phyloP scores from a whole-genome alignment of 2,797 vertebrate species.

The Rhodeus uyekii region DNA sequence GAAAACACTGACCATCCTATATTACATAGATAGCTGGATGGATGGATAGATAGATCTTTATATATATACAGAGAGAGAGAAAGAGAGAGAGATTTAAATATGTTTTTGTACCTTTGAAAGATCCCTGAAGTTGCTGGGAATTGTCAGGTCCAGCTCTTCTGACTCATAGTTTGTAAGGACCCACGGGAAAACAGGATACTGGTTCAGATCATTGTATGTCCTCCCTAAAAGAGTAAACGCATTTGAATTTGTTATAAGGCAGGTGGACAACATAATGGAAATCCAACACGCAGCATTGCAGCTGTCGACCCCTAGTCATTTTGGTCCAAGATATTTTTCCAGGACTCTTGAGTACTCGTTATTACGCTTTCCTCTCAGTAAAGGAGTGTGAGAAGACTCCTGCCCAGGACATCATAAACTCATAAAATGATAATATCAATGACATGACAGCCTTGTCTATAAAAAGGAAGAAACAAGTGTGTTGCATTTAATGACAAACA shows the following conservation, averaged over 20 bases:
- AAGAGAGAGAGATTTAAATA: neutral
- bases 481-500: neutral
- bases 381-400: neutral
- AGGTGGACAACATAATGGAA: neutral
- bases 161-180: conserved; percentile 98
- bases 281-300: conserved; percentile 44
- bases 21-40: no score
- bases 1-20: neutral
- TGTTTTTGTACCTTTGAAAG: conserved; percentile 90
- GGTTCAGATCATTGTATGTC: conserved; percentile 96
- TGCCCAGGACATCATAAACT: neutral
- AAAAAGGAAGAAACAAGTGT: neutral
- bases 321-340: neutral
- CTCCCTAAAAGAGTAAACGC: conserved; percentile 78
- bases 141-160: conserved; percentile 93
- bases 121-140: conserved; percentile 98
- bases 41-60: no score
- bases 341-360: neutral
- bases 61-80: neutral
- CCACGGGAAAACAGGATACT: conserved; percentile 98
- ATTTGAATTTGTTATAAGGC: neutral
- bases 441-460: neutral
- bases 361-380: neutral
- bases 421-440: neutral
- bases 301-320: neutral